phyloP scores from a whole-genome alignment of 64 coral and sea anemone genomes.

The Montipora efflorescens region DNA sequence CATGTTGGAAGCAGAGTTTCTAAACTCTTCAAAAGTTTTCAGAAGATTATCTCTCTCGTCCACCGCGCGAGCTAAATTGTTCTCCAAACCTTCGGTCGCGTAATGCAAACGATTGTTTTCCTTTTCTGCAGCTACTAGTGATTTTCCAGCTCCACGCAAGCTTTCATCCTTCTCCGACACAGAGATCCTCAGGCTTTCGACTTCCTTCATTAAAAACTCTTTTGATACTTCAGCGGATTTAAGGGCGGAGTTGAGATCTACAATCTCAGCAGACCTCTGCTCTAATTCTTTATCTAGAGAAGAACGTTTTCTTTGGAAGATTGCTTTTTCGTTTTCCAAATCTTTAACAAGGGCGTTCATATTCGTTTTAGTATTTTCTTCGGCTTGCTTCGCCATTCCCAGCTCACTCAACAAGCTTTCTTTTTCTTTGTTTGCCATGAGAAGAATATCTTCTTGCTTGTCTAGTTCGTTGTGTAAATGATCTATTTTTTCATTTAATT shows the following conservation, averaged over 20 bases:
- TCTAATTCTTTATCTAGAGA: conserved; percentile 31
- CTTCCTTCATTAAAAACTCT: conserved; percentile 24
- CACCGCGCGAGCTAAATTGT: neutral
- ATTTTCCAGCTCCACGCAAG: conserved; percentile 5
- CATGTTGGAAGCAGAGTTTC: conserved; percentile 1
- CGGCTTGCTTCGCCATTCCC: conserved; percentile 14
- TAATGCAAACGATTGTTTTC: conserved; percentile 11
- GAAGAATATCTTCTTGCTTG: conserved; percentile 15
- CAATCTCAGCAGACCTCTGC: neutral
- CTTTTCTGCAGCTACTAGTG: conserved; percentile 9
- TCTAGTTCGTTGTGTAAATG: conserved; percentile 17
- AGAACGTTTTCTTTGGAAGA: neutral
- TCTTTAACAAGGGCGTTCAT: conserved; percentile 27
- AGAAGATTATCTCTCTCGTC: conserved; percentile 18
- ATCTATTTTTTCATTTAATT: conserved; percentile 26
- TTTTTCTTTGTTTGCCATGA: conserved; percentile 18
- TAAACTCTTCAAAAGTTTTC: conserved; percentile 33
- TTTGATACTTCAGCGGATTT: conserved; percentile 38
- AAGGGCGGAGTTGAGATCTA: conserved; percentile 15
- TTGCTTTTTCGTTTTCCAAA: conserved; percentile 26
- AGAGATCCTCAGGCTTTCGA: conserved; percentile 5
- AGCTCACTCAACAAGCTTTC: conserved; percentile 54
- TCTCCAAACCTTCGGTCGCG: conserved; percentile 12
- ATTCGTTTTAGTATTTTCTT: conserved; percentile 6
- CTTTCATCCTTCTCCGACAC: conserved; percentile 20